Evolutionary conservation across 2,797 vertebrate species (phyloP).

Genomic region (Periophthalmus magnuspinnatus): DNA sequence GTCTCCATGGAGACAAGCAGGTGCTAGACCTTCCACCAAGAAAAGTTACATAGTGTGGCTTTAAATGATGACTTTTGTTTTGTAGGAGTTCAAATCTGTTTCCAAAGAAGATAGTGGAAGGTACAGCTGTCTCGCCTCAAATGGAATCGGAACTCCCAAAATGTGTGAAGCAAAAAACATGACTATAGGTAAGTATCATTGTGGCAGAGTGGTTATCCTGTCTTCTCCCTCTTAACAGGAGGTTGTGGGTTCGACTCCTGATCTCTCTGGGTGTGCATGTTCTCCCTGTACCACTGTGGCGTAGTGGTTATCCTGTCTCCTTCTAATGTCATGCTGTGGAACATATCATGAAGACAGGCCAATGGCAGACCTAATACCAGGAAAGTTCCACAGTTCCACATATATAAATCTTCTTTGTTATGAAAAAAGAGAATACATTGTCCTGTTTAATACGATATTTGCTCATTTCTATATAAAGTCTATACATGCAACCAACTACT

Average conservation of each 20-base stretch:
- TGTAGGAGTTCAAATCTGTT: constrained; percentile 87
- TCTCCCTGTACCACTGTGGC: background rate
- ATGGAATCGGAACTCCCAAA: constrained; percentile 82
- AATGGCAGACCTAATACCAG: too few relatives aligned
- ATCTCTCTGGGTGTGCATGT: too few relatives aligned
- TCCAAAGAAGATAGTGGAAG: constrained; percentile 86
- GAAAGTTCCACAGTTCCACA: too few relatives aligned
- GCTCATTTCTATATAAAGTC: background rate
- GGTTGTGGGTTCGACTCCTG: too few relatives aligned
- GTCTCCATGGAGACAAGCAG: too few relatives aligned
- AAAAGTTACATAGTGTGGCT: too few relatives aligned
- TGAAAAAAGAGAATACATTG: too few relatives aligned
- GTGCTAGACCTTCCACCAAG: too few relatives aligned
- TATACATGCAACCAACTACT: too few relatives aligned
- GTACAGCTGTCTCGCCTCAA: constrained; percentile 90
- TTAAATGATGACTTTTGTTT: background rate
- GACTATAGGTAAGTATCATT: constrained; percentile 65
- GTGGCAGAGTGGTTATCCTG: background rate
- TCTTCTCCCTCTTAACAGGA: background rate
- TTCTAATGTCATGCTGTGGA: too few relatives aligned
- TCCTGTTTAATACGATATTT: background rate
- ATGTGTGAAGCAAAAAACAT: constrained; percentile 86
- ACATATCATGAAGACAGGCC: too few relatives aligned
- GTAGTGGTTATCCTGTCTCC: background rate
- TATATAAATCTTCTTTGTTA: too few relatives aligned